Evolutionary conservation across 2,888 invertebrate genomes (phyloP).

Genomic region (Ectemnius cavifrons): DNA sequence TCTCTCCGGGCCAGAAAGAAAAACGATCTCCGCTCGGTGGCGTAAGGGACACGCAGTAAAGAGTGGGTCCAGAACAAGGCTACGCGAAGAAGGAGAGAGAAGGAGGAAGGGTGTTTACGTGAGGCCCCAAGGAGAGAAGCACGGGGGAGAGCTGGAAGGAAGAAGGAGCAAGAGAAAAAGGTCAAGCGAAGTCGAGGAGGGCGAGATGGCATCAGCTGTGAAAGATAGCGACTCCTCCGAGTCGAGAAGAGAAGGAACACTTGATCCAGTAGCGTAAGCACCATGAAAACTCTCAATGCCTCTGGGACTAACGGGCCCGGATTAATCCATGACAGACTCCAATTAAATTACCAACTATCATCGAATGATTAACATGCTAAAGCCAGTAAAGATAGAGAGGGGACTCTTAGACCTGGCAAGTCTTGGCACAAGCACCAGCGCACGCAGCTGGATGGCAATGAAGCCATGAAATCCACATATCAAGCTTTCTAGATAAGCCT

Average conservation of each 20-base stretch:
- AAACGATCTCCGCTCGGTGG: not conserved
- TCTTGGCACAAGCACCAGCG: too few species aligned
- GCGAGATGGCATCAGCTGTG: conserved; percentile 26
- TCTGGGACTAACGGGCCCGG: conserved; percentile 15
- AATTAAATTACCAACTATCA: conserved; percentile 30
- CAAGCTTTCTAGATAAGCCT: conserved; percentile 1
- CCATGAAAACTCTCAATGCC: conserved; percentile 24
- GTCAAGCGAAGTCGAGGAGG: conserved; percentile 3
- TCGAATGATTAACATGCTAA: not conserved
- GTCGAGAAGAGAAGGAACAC: conserved; percentile 44
- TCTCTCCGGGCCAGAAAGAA: conserved; percentile 20
- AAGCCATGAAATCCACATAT: conserved; percentile 5
- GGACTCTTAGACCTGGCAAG: too few species aligned
- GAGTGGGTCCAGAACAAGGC: not conserved
- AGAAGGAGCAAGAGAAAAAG: conserved; percentile 21
- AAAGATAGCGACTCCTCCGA: conserved; percentile 50
- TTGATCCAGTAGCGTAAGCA: conserved; percentile 55
- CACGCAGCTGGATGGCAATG: not conserved
- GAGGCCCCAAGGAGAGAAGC: conserved; percentile 11
- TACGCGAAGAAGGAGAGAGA: not conserved
- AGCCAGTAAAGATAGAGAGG: too few species aligned
- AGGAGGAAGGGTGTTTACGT: conserved; percentile 6
- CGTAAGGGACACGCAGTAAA: not conserved
- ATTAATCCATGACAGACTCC: conserved; percentile 29
- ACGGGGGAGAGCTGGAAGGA: conserved; percentile 3